Evolutionary conservation across 2,113 vertebrate species (phyloP).

Genomic region (Ciconia boyciana): DNA sequence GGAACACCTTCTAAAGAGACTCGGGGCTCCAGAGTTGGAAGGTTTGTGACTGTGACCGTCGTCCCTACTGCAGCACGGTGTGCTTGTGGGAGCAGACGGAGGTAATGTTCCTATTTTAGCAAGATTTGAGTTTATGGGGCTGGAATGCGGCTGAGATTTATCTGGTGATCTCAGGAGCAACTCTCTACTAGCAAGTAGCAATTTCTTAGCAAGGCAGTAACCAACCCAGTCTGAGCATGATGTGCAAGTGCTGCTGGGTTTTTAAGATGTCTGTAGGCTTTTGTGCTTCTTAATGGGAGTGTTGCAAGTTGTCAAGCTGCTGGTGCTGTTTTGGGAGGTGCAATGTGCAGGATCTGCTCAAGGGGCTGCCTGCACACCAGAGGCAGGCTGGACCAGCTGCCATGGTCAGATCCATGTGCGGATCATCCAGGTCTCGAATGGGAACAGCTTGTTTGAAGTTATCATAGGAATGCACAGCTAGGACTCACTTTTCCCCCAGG

Average conservation of each 20-base stretch:
- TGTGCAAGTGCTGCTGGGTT: background rate
- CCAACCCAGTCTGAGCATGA: background rate
- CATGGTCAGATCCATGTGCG: background rate
- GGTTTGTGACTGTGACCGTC: background rate
- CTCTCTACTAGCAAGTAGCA: accelerated
- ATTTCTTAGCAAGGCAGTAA: background rate
- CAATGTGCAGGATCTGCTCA: background rate
- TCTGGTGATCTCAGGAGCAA: background rate
- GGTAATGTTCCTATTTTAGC: background rate
- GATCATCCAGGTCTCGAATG: background rate
- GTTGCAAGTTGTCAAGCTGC: background rate
- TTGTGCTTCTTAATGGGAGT: background rate
- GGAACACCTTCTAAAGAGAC: background rate
- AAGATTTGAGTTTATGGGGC: background rate
- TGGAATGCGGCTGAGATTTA: background rate
- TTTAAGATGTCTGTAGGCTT: background rate
- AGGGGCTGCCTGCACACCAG: background rate
- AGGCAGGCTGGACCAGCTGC: accelerated
- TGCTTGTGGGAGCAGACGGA: background rate
- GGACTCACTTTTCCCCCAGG: accelerated
- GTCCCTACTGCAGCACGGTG: background rate
- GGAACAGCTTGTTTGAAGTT: background rate
- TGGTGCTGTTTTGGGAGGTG: background rate
- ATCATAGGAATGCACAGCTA: background rate
- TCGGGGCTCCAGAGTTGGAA: background rate